Percentiles rank a stretch among this genome's conserved stretches.
Evolutionary conservation across 2,888 invertebrate genomes (phyloP).

Genomic region (Acanthococcus lagerstroemiae): DNA sequence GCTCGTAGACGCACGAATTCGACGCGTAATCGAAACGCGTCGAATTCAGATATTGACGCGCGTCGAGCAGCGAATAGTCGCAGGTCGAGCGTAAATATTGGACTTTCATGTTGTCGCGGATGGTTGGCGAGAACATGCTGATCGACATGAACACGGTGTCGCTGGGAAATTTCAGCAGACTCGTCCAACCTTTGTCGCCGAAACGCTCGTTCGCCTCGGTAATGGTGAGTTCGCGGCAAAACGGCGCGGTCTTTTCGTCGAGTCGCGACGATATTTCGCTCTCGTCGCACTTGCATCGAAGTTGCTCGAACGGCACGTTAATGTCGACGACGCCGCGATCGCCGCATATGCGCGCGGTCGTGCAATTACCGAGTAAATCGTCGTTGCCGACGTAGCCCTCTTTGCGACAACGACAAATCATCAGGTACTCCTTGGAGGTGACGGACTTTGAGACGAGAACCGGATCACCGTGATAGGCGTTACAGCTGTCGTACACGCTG

Average conservation of each 20-base stretch:
- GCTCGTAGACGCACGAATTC: neutral
- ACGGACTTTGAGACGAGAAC: neutral
- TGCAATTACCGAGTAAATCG: neutral
- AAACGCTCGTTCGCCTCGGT: conserved; percentile 2
- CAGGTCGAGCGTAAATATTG: neutral
- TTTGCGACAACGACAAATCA: neutral
- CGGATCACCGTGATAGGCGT: conserved; percentile 10
- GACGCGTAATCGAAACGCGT: neutral
- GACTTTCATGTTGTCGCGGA: neutral
- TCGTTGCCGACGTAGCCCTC: conserved; percentile 19
- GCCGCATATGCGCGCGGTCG: conserved; percentile 3
- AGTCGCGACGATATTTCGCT: neutral
- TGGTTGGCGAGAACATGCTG: neutral
- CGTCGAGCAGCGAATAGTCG: neutral
- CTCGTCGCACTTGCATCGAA: neutral
- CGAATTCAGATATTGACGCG: neutral
- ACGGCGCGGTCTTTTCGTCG: neutral
- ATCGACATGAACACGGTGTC: neutral
- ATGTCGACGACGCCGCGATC: neutral
- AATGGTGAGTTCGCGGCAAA: neutral
- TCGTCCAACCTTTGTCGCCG: conserved; percentile 1
- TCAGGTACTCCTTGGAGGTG: neutral
- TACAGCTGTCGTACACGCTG: neutral
- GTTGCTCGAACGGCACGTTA: conserved; percentile 2
- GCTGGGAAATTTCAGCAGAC: neutral